Evolutionary conservation across 2,797 vertebrate species (phyloP), one percentile per base, ranked within the genome.

Genomic region (Amblyopsis hoosieri): DNA sequence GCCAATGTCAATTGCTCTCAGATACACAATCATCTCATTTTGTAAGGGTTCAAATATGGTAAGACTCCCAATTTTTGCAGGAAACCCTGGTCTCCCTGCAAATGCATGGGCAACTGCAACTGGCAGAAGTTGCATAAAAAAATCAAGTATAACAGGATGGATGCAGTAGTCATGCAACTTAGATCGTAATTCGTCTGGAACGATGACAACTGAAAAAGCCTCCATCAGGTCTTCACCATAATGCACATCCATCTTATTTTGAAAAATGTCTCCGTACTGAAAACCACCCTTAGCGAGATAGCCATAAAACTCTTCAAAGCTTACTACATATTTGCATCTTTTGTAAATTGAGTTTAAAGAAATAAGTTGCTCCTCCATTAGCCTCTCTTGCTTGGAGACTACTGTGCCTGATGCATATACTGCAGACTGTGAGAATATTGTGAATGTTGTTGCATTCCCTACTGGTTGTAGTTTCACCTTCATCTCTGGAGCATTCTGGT

Each of bases 91-190:
- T 62, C 82, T 86, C 14, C 85, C 83, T 48, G 70, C 66, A 45
- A 85, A 84, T 0, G 59, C 48, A 59, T 85, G 74, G 29, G 84
- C 71, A 1, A 83, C 83, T 54, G 92, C 72, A 48, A 91, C 81
- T 57, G 83, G 81, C 0, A 87, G 79, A 87, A 95, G 93, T 76
- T 96, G 95, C 88, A 96, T 85, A 15, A 95, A 81, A 60, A 90
- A 94, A 75, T 96, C 95, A 0, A 96, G 84, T 45, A 96, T 74
- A 46, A 96, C 92, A 29, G 95, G 95, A 58, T 97, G 95, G 67
- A 96, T 88, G 61, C 76, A 90, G 77, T 92, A 94, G 57, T 92
- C 90, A 64, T 94, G 80, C 73, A 96, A 83, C 60, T 95, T 87
- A 64, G 71, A 58, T 13, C 42, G 1, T 0, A 90, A 82, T 57